Base-by-base conservation (phyloP, 1,140 invertebrate genomes). In the Habropoda laboriosa region DNA sequence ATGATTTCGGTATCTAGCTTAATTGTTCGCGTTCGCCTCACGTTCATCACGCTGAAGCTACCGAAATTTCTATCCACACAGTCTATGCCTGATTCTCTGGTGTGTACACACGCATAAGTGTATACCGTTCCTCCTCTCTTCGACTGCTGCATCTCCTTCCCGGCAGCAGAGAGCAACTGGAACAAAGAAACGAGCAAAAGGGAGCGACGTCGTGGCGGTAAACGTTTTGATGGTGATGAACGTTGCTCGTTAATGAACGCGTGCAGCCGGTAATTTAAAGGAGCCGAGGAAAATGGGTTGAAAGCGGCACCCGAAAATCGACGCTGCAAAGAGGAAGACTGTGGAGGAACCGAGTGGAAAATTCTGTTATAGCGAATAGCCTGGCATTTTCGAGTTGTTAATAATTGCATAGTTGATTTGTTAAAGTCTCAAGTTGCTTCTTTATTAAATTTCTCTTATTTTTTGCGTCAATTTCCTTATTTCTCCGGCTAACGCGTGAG, bases 21-120 rank as follows among this genome's bases (percentile, higher is more conserved):
- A 88, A 89, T 89, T 88, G 88, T 86, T 85, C 79, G 75, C 86
- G 87, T 81, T 71, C 45, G 75, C 74, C 61, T 71, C 51, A 72
- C 27, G 67, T 60, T 66, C 53, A 67, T 66, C 21, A 58, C 32
- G 57, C 21, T 21, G 53, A 66, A 60, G 49, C 77, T 60, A 45
- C 61, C 72, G 72, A 79, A 83, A 70, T 85, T 67, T n/a, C n/a
- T 18, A 55, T n/a, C 55, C 32, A 57, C 45, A 32, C 47, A 21
- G 16, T 21, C 16, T 6, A 30, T 32, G 3, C 21, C 58, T 21
- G 18, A 5, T 64, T 67, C 8, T 35, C 3, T 5, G 27, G 8
- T 51, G 18, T 8, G 21, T 13, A 6, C n/a, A n/a, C n/a, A n/a
- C n/a, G n/a, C n/a, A n/a, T n/a, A n/a, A n/a, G n/a, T n/a, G n/a